Conservation (phyloP, 2,888 invertebrate species). For the Eretmocerus hayati region DNA sequence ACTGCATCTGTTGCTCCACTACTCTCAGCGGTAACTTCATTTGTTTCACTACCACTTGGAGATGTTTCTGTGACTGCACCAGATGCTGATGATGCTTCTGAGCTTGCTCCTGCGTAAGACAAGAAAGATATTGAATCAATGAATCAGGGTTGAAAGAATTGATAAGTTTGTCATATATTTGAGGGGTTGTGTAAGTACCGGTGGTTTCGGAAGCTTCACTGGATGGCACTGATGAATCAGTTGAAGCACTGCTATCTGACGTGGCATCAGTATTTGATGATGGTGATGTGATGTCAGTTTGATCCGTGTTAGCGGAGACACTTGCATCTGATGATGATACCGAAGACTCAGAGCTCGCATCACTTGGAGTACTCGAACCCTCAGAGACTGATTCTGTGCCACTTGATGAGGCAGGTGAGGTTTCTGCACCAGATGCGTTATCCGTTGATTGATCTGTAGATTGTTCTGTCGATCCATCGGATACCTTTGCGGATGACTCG, state of each 20-base stretch:
- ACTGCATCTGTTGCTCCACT: constrained; percentile 22
- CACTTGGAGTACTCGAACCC: constrained; percentile 7
- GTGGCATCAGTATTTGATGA: constrained; percentile 25
- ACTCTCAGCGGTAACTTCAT: constrained; percentile 18
- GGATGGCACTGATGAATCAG: constrained; percentile 19
- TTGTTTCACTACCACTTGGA: constrained; percentile 15
- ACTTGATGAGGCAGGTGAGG: neutral
- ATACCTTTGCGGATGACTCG: constrained; percentile 19
- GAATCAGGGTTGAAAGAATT: too few species aligned
- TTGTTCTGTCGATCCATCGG: constrained; percentile 21
- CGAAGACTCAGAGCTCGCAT: constrained; percentile 17
- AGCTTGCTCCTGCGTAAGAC: too few species aligned
- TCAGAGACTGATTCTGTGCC: constrained; percentile 20
- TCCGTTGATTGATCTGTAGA: constrained; percentile 20
- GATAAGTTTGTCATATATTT: too few species aligned
- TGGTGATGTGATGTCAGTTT: constrained; percentile 28
- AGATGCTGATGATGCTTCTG: neutral
- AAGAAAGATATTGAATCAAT: too few species aligned
- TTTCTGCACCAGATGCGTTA: constrained; percentile 21
- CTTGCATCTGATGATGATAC: constrained; percentile 20
- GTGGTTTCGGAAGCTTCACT: constrained; percentile 20
- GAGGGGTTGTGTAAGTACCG: too few species aligned
- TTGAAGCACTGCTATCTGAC: constrained; percentile 24
- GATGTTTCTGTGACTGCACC: too few species aligned
- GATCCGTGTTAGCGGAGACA: constrained; percentile 24